A percentile compares a stretch with the other conserved stretches of the same genome.
Evolutionary conservation across 30 jellyfish, hydroid and myxozoan genomes (phyloP).

Genomic region (Turritopsis dohrnii): DNA sequence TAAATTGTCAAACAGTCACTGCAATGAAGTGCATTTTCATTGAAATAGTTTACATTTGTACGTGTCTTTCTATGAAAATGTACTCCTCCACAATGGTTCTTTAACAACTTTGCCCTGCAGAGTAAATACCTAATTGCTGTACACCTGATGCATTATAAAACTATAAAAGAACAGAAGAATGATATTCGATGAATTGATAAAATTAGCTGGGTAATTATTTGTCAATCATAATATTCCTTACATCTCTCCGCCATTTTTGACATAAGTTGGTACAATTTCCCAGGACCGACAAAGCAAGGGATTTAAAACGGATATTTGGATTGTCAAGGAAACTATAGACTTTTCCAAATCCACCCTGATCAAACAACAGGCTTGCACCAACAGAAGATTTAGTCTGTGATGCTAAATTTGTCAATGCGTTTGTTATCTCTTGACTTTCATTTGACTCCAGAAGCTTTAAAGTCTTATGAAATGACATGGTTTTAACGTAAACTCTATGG

Average conservation of each 20-base stretch:
- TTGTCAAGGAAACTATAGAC: background rate
- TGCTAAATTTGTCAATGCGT: background rate
- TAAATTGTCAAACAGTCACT: too few species aligned
- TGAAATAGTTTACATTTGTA: too few species aligned
- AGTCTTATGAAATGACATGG: background rate
- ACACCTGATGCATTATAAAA: background rate
- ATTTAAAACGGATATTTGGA: background rate
- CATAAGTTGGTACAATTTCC: conserved; percentile 25
- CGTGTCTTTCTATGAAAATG: too few species aligned
- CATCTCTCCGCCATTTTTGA: conserved; percentile 14
- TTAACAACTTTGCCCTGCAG: too few species aligned
- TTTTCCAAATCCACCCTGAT: background rate
- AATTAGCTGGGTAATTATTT: background rate
- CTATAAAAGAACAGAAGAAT: background rate
- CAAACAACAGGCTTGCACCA: background rate
- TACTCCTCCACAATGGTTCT: too few species aligned
- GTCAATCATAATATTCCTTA: background rate
- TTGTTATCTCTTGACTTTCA: background rate
- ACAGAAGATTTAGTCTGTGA: background rate
- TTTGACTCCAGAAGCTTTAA: background rate
- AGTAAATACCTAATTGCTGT: background rate
- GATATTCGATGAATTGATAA: background rate
- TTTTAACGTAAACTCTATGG: background rate
- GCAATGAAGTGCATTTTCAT: too few species aligned
- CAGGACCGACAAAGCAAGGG: conserved; percentile 24